Evolutionary conservation across 2,797 vertebrate species (phyloP).

Genomic region (Limosa lapponica): DNA sequence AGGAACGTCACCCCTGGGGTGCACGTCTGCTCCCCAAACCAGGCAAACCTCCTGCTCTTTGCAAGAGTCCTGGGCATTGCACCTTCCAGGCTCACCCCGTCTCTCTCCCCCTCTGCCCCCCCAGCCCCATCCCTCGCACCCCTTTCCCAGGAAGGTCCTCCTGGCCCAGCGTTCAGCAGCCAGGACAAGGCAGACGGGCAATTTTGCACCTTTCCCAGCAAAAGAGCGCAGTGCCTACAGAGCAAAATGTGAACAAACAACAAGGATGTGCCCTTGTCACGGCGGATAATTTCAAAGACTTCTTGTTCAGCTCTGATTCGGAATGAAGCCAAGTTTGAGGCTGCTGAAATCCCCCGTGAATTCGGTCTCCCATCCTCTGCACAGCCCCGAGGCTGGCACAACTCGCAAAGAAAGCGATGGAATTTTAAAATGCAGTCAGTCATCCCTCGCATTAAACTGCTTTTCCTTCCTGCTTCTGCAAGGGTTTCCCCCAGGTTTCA

Average conservation of each 20-base stretch:
- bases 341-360: neutral
- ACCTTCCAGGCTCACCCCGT: neutral
- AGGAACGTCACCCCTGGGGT: neutral
- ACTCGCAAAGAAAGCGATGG: rapidly evolving
- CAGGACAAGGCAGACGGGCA: neutral
- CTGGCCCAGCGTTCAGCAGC: neutral
- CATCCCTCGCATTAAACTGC: neutral
- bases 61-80: rapidly evolving
- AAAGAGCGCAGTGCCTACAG: neutral
- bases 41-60: neutral
- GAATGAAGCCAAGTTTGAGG: neutral
- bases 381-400: neutral
- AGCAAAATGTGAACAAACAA: neutral
- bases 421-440: neutral
- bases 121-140: neutral
- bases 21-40: neutral
- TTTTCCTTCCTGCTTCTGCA: neutral
- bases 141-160: neutral
- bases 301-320: neutral
- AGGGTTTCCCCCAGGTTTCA: neutral
- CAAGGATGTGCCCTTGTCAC: constrained; percentile 3
- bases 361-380: neutral
- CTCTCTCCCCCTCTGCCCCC: neutral
- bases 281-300: neutral
- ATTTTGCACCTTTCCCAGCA: neutral